Evolutionary conservation across 2,113 vertebrate species (phyloP).

Genomic region (Rynchops niger): DNA sequence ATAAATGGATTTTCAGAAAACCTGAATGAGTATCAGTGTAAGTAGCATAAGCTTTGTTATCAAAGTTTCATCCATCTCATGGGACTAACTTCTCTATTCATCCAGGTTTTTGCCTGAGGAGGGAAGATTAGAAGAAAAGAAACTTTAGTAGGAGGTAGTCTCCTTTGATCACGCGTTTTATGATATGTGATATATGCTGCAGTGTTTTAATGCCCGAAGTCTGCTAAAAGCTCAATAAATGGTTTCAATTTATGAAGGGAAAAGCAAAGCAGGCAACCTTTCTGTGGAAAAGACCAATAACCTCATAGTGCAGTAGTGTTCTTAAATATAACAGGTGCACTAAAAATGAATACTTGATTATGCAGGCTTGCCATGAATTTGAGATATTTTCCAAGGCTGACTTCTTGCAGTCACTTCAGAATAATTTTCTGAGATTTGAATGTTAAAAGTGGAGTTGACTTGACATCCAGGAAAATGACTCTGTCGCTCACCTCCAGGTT

Average conservation of each 20-base stretch:
- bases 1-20: not conserved
- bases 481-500: not conserved
- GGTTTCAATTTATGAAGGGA: not conserved
- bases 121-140: constrained; percentile 31
- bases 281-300: not conserved
- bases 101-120: constrained; percentile 48
- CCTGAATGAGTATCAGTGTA: not conserved
- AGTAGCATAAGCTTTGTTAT: not conserved
- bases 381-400: not conserved
- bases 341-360: not conserved
- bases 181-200: not conserved
- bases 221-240: not conserved
- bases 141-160: not conserved
- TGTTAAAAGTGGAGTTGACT: not conserved
- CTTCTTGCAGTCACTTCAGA: not conserved
- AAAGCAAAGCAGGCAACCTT: not conserved
- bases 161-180: constrained; percentile 30
- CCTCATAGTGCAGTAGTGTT: not conserved
- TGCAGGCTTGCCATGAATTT: not conserved
- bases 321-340: not conserved
- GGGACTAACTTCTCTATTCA: constrained; percentile 32
- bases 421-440: not conserved
- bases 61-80: not conserved
- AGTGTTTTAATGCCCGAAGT: not conserved
- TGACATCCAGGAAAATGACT: not conserved